Percentiles rank a stretch among this genome's conserved stretches.
phyloP scores from a whole-genome alignment of 2,113 vertebrate species.

The Passer domesticus region DNA sequence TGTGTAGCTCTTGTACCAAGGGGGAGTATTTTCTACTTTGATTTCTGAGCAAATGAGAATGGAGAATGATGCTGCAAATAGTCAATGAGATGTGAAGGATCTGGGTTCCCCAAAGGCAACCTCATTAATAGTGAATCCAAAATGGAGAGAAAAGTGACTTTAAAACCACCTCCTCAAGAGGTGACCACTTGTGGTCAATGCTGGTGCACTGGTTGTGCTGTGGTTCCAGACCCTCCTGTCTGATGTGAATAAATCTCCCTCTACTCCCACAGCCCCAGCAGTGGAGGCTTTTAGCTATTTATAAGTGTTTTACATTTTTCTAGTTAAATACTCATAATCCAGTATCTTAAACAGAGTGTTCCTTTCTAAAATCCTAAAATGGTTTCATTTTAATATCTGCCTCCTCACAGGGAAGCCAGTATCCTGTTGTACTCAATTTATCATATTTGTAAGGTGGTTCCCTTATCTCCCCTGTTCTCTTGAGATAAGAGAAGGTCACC shows the following conservation, averaged over 20 bases:
- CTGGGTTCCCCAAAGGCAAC: background rate
- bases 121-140: background rate
- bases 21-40: background rate
- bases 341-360: background rate
- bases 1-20: background rate
- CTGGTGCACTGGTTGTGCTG: background rate
- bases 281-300: background rate
- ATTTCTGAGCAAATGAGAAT: conserved; percentile 26
- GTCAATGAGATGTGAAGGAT: background rate
- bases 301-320: background rate
- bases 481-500: background rate
- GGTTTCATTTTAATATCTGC: background rate
- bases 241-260: background rate
- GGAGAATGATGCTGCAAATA: background rate
- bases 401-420: background rate
- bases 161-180: background rate
- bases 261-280: background rate
- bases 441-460: background rate
- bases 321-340: background rate
- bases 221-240: background rate
- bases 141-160: background rate
- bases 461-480: background rate
- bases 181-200: background rate
- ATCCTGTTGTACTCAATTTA: background rate
- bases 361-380: background rate